Conservation (phyloP, 2,888 invertebrate species). For the Xestia rhomboidea region DNA sequence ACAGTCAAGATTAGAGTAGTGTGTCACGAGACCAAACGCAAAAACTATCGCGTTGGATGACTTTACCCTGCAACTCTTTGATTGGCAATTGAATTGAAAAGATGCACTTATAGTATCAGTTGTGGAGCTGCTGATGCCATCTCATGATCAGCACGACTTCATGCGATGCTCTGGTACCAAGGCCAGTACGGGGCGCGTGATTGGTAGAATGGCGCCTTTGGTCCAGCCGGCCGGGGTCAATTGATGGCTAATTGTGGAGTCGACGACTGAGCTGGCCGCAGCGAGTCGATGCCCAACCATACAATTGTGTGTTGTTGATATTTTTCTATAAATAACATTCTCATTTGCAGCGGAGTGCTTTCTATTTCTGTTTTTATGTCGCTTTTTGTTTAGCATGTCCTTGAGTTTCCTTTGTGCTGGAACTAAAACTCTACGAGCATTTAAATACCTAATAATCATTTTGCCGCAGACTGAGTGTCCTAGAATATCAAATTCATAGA, state of each 20-base stretch:
- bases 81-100: conserved; percentile 53
- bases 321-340: conserved; percentile 72
- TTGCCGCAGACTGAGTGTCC: conserved; percentile 31
- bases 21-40: conserved; percentile 39
- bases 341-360: conserved; percentile 47
- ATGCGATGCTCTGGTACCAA: conserved; percentile 67
- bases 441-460: conserved; percentile 40
- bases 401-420: conserved; percentile 47
- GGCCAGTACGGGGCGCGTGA: conserved; percentile 73
- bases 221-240: conserved; percentile 83
- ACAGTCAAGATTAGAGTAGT: conserved; percentile 8
- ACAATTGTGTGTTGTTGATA: conserved; percentile 65
- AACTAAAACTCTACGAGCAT: conserved; percentile 11
- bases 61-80: conserved; percentile 44
- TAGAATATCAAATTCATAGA: conserved; percentile 46
- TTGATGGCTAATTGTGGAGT: conserved; percentile 85
- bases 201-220: conserved; percentile 75
- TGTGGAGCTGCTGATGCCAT: conserved; percentile 43
- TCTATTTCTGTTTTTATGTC: conserved; percentile 50
- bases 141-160: conserved; percentile 67
- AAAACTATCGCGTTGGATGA: conserved; percentile 32
- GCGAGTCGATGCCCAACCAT: conserved; percentile 79
- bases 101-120: conserved; percentile 46
- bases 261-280: conserved; percentile 67
- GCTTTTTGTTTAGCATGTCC: conserved; percentile 39